These are phyloP conservation scores for Pseudomugil gertrudae DNA, from an alignment of 2,797 vertebrate species.

Conservation along the genomic window DNA sequence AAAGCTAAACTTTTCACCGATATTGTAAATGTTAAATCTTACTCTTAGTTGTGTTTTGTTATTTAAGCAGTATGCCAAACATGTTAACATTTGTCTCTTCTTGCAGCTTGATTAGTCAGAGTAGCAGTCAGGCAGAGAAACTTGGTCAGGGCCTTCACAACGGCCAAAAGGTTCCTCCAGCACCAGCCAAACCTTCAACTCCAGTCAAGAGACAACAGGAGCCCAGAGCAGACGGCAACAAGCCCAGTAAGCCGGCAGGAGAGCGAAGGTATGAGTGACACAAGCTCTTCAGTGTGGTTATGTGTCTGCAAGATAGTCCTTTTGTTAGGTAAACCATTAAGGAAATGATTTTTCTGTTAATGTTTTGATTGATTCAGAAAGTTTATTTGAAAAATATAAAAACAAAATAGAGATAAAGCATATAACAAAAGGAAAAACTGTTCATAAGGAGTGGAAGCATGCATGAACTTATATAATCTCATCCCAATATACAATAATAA, in stretches of 20 bases:
- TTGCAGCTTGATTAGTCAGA: constrained; percentile 62
- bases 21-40: no score
- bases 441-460: no score
- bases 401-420: no score
- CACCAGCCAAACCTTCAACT: constrained; percentile 50
- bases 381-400: no score
- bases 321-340: no score
- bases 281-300: not conserved
- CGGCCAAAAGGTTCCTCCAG: constrained; percentile 53
- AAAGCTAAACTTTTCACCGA: not conserved
- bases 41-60: no score
- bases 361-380: no score
- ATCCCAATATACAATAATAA: no score
- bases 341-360: no score
- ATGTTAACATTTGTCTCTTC: constrained; percentile 1
- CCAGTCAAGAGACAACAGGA: constrained; percentile 75
- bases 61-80: not conserved
- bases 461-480: no score
- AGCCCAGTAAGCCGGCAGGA: constrained; percentile 70
- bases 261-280: constrained; percentile 83
- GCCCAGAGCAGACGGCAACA: constrained; percentile 69
- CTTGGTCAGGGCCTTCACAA: constrained; percentile 73
- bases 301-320: not conserved
- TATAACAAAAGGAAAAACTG: no score
- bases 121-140: constrained; percentile 61